A percentile compares a stretch with the other conserved stretches of the same genome.
Evolutionary conservation across 2,113 vertebrate genomes (phyloP).

Genomic region (Alexandromys fortis): DNA sequence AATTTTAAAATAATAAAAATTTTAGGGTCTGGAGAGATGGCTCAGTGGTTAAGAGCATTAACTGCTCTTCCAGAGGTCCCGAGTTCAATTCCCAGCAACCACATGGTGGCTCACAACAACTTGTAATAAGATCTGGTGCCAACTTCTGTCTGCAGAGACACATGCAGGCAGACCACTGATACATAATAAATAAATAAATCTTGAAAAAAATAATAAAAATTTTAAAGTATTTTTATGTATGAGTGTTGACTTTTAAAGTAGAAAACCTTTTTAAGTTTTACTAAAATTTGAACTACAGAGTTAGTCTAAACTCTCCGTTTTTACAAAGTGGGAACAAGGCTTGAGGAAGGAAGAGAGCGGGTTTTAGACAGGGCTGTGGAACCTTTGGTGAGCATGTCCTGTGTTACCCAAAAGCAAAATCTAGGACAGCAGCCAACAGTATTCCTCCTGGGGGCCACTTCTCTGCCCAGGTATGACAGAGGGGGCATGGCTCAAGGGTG

Average conservation of each 20-base stretch:
- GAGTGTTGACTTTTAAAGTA: background rate
- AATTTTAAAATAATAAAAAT: conserved; percentile 1
- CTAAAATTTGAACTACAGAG: background rate
- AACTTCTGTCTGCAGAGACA: too few relatives aligned
- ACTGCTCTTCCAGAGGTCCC: too few relatives aligned
- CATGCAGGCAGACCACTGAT: too few relatives aligned
- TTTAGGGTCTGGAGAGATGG: background rate
- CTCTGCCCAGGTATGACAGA: background rate
- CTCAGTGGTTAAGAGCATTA: too few relatives aligned
- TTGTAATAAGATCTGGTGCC: too few relatives aligned
- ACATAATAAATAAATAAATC: too few relatives aligned
- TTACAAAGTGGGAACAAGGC: background rate
- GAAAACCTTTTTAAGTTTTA: background rate
- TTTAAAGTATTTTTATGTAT: background rate
- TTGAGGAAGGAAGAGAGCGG: background rate
- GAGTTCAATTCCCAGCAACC: too few relatives aligned
- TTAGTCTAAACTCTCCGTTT: background rate
- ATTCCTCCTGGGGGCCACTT: background rate
- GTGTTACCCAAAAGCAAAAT: background rate
- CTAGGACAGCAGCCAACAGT: background rate
- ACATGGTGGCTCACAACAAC: too few relatives aligned
- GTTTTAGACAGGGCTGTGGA: background rate
- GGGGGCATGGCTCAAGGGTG: background rate
- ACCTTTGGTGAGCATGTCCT: background rate
- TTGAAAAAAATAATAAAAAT: background rate